Evolutionary conservation across 2,888 invertebrate genomes (phyloP), one percentile per base, ranked within the genome.

Genomic region (Quadriops clusia): DNA sequence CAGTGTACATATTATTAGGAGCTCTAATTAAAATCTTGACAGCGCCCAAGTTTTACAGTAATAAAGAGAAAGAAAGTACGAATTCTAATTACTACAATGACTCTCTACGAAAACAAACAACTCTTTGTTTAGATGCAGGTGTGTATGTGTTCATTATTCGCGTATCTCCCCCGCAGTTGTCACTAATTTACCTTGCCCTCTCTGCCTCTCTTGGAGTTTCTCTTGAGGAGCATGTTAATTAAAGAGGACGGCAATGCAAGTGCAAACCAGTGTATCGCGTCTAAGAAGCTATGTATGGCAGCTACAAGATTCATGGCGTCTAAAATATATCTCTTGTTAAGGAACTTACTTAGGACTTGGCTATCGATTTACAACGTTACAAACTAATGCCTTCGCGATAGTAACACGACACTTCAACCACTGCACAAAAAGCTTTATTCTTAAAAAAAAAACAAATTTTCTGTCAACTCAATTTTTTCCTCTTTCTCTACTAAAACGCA

Each of bases 101-200:
- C 39, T 39, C 35, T 34, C 34, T 22, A 32, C 38, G 33, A 40
- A 37, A 41, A 40, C 40, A 42, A 39, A 36, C 40, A 37, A 39
- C 42, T 39, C 40, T 42, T 39, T 42, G 43, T 42, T 38, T 40
- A 38, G 38, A 32, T 39, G 39, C 40, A 40, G 39, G 43, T 42
- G 66, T 65, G 65, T 64, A 60, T 58, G 56, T 58, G 56, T 57
- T 60, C 41, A 44, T 42, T 43, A 43, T 42, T 41, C 23, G 18
- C 33, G 33, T 33, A 35, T 37, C 42, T 34, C 33, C 36, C 38
- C 38, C 37, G 33, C 40, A 38, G 37, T 39, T 42, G 38, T 44
- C 40, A 40, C 41, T 41, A 38, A 40, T 43, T 38, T 41, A 39
- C 67, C 60, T 62, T 63, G 61, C 63, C 50, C 47, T 44, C 47